Percentiles rank a stretch among this genome's conserved stretches.
Evolutionary conservation across 2,888 invertebrate genomes (phyloP).

Genomic region (Polydesmus complanatus): DNA sequence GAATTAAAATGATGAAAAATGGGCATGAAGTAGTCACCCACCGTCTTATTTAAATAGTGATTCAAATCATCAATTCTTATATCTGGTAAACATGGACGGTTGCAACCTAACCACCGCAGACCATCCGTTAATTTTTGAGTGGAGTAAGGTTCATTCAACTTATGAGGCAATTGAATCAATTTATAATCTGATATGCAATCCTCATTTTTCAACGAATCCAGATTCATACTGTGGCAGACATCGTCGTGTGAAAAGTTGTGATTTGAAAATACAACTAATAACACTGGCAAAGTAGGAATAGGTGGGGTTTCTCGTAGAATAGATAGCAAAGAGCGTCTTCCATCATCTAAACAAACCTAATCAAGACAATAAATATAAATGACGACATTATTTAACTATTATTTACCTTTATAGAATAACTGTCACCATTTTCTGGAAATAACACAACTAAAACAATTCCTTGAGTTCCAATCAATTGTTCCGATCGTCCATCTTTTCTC

Average conservation of each 20-base stretch:
- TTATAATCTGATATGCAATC: too few species aligned
- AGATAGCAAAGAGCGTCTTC: too few species aligned
- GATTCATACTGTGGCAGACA: too few species aligned
- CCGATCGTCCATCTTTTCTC: background rate
- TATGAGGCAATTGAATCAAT: too few species aligned
- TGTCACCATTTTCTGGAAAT: background rate
- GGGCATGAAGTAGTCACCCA: background rate
- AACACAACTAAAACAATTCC: background rate
- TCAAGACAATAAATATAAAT: background rate
- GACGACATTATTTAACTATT: background rate
- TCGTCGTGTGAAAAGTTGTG: too few species aligned
- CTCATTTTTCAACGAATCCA: too few species aligned
- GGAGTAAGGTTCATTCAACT: background rate
- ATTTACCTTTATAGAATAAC: background rate
- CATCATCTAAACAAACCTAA: too few species aligned
- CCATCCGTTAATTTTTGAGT: background rate
- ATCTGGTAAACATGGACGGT: background rate
- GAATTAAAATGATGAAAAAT: background rate
- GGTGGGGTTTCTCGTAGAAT: too few species aligned
- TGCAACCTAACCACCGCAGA: background rate
- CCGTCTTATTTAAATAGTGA: background rate
- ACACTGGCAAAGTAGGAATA: too few species aligned
- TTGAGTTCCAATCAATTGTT: background rate
- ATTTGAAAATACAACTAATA: too few species aligned
- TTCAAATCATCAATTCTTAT: background rate